Base-by-base conservation (phyloP, 2,888 invertebrate genomes). In the Pherbina coryleti region DNA sequence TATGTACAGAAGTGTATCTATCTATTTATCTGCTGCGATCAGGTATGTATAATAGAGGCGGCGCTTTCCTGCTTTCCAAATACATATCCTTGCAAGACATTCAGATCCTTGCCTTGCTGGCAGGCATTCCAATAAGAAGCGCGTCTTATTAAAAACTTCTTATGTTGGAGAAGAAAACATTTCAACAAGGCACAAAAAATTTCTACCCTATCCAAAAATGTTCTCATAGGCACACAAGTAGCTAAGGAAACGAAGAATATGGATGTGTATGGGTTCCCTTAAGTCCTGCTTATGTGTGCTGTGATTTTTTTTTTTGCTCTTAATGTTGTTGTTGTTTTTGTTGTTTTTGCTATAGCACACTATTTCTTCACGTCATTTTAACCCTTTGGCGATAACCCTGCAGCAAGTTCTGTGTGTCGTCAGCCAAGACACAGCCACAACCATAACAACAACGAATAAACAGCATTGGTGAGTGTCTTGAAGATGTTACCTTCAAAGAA, bases 331-430 rank as follows among this genome's bases (percentile, higher is more conserved):
- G 17, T 37, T 49, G 66, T 71, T 72, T 67, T 44, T 73, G 53
- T 22, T 55, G 57, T 62, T 2, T 74, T 17, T 55, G 49, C 37
- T 60, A 53, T 34, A 22, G n/a, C 31, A 37, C 25, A 14, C 11
- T 37, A 53, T 66, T 66, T 69, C 75, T 76, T 31, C 67, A 22
- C 62, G 70, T 70, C 69, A 71, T 55, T 74, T 74, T 78, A 80
- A 80, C 80, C 80, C 78, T 78, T 80, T 75, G 25, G 51, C 53
- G 66, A 74, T 25, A 28, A 78, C 75, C 77, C 77, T 66, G 71
- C 69, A 34, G 53, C 69, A 60, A 72, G 37, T 60, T 57, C 8
- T 69, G 49, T 64, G 31, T 74, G 31, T 14, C 14, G 11, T 34
- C 71, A 44, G 17, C 37, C 19, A 60, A 57, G 28, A 7, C 72